phyloP scores from a whole-genome alignment of 35 echinoderm and acorn worm species.

The Hemicentrotus pulcherrimus region DNA sequence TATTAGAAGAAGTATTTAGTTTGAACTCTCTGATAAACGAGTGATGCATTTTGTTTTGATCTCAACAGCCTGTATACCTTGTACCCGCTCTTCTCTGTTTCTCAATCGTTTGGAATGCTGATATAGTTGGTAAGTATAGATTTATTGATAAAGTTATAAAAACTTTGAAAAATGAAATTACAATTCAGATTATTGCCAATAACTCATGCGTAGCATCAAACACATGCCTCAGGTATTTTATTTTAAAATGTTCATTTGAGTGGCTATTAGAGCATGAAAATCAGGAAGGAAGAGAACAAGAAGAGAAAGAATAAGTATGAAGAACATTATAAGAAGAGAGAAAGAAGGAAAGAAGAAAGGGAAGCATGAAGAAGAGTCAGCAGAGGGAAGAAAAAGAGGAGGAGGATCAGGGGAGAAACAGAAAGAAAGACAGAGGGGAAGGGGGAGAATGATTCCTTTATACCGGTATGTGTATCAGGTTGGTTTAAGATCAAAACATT shows the following conservation, averaged over 20 bases:
- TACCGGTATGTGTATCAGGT: background rate
- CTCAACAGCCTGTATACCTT: constrained; percentile 1
- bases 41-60: too few species aligned
- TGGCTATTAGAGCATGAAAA: background rate
- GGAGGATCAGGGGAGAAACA: too few species aligned
- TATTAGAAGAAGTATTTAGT: too few species aligned
- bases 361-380: too few species aligned
- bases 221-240: background rate
- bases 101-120: constrained; percentile 22
- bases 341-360: too few species aligned
- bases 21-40: too few species aligned
- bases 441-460: too few species aligned
- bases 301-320: too few species aligned
- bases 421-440: too few species aligned
- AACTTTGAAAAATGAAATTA: background rate
- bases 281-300: background rate
- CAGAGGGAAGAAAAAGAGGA: too few species aligned
- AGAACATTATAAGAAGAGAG: too few species aligned
- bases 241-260: background rate
- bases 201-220: background rate
- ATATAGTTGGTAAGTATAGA: background rate
- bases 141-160: background rate
- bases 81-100: background rate
- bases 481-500: too few species aligned
- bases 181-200: background rate